Base-by-base conservation (phyloP, 2,797 vertebrate genomes). In the Anas acuta region DNA sequence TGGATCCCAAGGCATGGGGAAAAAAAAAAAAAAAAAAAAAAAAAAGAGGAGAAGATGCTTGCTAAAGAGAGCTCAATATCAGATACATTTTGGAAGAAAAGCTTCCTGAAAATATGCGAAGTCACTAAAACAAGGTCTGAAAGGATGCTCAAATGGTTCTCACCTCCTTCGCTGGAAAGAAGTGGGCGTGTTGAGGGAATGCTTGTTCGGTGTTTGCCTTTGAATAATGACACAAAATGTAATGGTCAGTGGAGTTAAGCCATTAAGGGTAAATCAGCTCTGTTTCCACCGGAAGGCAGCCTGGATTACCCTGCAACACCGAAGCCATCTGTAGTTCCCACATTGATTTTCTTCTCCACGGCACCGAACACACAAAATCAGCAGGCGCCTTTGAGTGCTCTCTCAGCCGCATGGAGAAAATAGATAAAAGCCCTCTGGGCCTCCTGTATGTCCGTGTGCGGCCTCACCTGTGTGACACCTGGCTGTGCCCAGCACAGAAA, bases 391-490 rank as follows among this genome's bases (percentile, higher is more conserved):
- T 76, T 90, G 88, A 92, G 84, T 61, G 83, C 91, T 84, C 91
- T 84, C 87, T 91, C 90, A 94, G 94, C 87, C 89, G 82, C 85
- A 64, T 75, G 85, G 83, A 94, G 88, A 83, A 94, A 93, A 93
- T 11, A 92, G 95, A 95, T 80, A 92, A 92, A 90, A 91, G 75
- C 91, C 94, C 79, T 87, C 89, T 86, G 84, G 90, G 91, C 85
- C 92, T 91, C 90, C 79, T 65, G 75, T 26, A 6, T 39, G 77
- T 69, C 75, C 89, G 1, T 54, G 83, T 94, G 88, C 84, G 87
- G 3, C 80, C 75, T 96, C 96, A 96, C 95, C 96, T 95, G 95
- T 74, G 95, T 95, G 96, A 92, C 95, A 96, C 93, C 96, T 95
- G 96, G 86, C 93, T 88, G 92, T 94, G 90, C 87, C 93, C 92